Evolutionary conservation across 1,140 invertebrate genomes (phyloP).

Genomic region (Teleopsis dalmanni): DNA sequence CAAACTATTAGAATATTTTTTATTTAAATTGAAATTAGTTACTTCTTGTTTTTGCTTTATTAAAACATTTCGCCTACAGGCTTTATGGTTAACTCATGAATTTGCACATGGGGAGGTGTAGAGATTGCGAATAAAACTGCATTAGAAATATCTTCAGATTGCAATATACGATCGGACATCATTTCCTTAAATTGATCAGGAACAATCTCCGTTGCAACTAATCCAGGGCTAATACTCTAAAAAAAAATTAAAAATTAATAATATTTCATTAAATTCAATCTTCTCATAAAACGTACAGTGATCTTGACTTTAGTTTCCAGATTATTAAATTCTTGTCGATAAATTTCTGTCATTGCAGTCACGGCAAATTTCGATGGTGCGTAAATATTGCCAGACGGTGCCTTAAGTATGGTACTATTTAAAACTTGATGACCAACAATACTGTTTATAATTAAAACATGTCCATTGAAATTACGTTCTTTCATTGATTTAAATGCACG

Average conservation of each 20-base stretch:
- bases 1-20: no score
- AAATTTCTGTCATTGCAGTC: slow-evolving; percentile 55
- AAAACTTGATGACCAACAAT: slow-evolving; percentile 42
- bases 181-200: slow-evolving; percentile 3
- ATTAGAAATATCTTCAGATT: slow-evolving; percentile 49
- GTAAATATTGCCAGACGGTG: slow-evolving; percentile 48
- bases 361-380: slow-evolving; percentile 61
- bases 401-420: background rate
- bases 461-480: slow-evolving; percentile 56
- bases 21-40: no score
- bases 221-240: slow-evolving; percentile 52
- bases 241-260: slow-evolving; percentile 10
- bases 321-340: slow-evolving; percentile 56
- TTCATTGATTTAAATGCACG: slow-evolving; percentile 60
- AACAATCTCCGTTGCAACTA: slow-evolving; percentile 48
- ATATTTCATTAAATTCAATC: background rate
- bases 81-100: slow-evolving; percentile 38
- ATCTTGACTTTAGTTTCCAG: slow-evolving; percentile 57
- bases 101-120: slow-evolving; percentile 49
- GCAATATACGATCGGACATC: slow-evolving; percentile 19
- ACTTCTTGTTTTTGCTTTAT: no score
- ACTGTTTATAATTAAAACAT: slow-evolving; percentile 66
- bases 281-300: slow-evolving; percentile 38
- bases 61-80: slow-evolving; percentile 13
- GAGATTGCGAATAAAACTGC: slow-evolving; percentile 48